A percentile compares a stretch with the other conserved stretches of the same genome.
Evolutionary conservation across 2,797 vertebrate genomes (phyloP).

Genomic region (Okamejei kenojei): DNA sequence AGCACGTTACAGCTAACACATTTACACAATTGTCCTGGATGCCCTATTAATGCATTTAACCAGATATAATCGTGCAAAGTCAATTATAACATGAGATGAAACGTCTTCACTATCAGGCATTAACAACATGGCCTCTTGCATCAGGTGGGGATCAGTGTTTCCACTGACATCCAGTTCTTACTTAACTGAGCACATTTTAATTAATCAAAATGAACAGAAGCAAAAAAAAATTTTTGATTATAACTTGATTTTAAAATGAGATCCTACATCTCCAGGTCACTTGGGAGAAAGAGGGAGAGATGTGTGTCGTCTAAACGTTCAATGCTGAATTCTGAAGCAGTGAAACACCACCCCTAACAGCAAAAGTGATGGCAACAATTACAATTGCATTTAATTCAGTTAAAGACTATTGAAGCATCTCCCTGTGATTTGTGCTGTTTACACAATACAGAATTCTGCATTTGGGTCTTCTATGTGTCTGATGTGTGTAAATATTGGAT

Average conservation of each 20-base stretch:
- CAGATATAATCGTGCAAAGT: too few relatives aligned
- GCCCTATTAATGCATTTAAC: too few relatives aligned
- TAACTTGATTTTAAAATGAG: neutral
- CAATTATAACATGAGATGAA: neutral
- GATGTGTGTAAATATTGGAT: slow-evolving; percentile 29
- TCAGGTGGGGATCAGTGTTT: too few relatives aligned
- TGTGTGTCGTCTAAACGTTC: neutral
- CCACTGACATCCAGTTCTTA: neutral
- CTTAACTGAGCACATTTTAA: neutral
- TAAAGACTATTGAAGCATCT: too few relatives aligned
- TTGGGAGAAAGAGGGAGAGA: neutral
- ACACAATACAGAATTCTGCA: slow-evolving; percentile 44
- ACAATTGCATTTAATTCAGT: neutral
- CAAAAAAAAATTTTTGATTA: neutral
- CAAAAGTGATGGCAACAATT: neutral
- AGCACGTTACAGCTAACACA: too few relatives aligned
- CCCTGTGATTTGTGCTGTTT: neutral
- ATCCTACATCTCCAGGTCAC: neutral
- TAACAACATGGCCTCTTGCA: neutral
- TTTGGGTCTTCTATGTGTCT: slow-evolving; percentile 38
- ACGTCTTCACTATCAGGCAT: neutral
- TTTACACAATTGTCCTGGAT: too few relatives aligned
- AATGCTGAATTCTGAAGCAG: neutral
- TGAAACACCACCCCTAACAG: neutral
- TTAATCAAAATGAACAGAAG: neutral